Evolutionary conservation across 2,113 vertebrate genomes (phyloP).

Genomic region (Festucalex cinctus): DNA sequence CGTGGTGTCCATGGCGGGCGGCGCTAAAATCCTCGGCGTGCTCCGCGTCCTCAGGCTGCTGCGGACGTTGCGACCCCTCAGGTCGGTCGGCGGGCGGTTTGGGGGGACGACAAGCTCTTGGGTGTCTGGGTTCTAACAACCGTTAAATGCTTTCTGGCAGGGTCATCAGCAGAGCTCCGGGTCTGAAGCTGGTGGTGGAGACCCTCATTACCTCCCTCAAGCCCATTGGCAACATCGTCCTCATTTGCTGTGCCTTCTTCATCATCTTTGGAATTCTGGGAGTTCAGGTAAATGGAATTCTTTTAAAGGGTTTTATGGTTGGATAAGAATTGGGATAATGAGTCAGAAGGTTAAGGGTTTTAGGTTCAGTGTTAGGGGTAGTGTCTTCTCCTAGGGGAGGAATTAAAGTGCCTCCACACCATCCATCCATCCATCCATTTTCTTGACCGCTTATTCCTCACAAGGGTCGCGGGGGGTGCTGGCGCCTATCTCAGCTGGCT

Average conservation of each 20-base stretch:
- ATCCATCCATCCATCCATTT: too few species aligned
- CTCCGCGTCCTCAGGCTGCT: constrained; percentile 66
- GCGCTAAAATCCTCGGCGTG: constrained; percentile 68
- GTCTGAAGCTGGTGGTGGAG: constrained; percentile 94
- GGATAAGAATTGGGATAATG: not conserved
- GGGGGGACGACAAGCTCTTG: not conserved
- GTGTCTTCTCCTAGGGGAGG: too few species aligned
- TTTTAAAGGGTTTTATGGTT: too few species aligned
- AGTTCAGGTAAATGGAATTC: constrained; percentile 80
- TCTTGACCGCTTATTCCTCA: too few species aligned
- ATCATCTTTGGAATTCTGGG: constrained; percentile 98
- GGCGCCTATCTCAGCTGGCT: too few species aligned
- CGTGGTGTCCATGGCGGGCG: constrained; percentile 68
- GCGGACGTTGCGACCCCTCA: constrained; percentile 64
- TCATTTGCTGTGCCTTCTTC: constrained; percentile 98
- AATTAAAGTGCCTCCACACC: too few species aligned
- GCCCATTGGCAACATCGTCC: constrained; percentile 96
- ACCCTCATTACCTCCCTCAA: constrained; percentile 96
- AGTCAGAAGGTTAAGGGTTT: too few species aligned
- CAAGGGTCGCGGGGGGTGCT: too few species aligned
- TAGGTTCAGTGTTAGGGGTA: not conserved
- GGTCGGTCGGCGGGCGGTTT: constrained; percentile 65
- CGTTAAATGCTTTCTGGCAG: constrained; percentile 46
- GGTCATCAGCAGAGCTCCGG: constrained; percentile 95
- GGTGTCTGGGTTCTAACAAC: too few species aligned